phyloP scores from a whole-genome alignment of 2,888 invertebrate genomes.

The Dryocosmus kuriphilus region DNA sequence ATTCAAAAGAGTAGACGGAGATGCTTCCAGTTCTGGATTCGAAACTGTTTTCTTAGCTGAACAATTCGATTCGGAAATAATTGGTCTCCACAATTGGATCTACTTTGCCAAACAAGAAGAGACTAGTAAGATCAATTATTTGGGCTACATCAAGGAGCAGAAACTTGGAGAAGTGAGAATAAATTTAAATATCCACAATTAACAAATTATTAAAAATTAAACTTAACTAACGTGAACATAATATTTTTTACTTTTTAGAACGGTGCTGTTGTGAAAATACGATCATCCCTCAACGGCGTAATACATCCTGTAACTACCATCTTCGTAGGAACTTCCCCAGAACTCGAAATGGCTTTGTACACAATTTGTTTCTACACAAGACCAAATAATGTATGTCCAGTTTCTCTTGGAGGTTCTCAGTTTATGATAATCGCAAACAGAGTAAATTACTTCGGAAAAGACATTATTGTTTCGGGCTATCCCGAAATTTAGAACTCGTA shows the following conservation, averaged over 20 bases:
- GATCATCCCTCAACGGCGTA: constrained; percentile 84
- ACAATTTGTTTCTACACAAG: constrained; percentile 91
- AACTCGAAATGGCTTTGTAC: constrained; percentile 93
- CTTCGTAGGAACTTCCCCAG: constrained; percentile 93
- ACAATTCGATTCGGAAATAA: constrained; percentile 83
- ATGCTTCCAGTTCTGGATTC: constrained; percentile 92
- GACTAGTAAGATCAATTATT: constrained; percentile 86
- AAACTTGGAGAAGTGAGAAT: constrained; percentile 84
- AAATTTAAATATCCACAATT: background rate
- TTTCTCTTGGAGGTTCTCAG: constrained; percentile 84
- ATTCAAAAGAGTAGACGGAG: constrained; percentile 88
- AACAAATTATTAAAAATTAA: background rate
- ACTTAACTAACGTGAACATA: background rate
- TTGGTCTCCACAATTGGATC: constrained; percentile 94
- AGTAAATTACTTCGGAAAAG: constrained; percentile 88
- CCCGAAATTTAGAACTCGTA: constrained; percentile 83
- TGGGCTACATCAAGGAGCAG: constrained; percentile 88
- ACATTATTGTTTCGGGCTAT: constrained; percentile 89
- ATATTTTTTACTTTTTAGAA: constrained; percentile 80
- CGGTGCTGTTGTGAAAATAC: constrained; percentile 86
- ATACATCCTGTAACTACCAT: constrained; percentile 89
- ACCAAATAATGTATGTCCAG: constrained; percentile 86
- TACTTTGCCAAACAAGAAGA: constrained; percentile 90
- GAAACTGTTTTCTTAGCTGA: constrained; percentile 96
- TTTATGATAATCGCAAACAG: constrained; percentile 87